A percentile compares a stretch with the other conserved stretches of the same genome.
These are phyloP conservation scores for Salvelinus fontinalis DNA, from an alignment of 2,113 vertebrate genomes.

Conservation along the genomic window DNA sequence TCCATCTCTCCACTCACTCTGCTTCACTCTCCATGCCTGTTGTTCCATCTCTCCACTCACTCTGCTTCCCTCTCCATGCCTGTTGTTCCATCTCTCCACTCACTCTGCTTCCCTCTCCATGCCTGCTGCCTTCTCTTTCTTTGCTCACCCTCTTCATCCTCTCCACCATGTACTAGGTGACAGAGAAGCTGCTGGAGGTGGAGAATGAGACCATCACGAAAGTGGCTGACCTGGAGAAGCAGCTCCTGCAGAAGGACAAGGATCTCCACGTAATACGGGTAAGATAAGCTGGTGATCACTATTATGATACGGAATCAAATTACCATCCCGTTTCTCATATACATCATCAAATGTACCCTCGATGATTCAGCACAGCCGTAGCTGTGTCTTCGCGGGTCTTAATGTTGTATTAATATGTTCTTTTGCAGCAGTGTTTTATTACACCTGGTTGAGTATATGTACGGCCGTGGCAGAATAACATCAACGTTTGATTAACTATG, in stretches of 20 bases:
- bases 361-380: too few species aligned
- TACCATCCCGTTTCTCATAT: not conserved
- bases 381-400: not conserved
- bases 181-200: slow-evolving; percentile 92
- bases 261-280: slow-evolving; percentile 88
- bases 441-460: too few species aligned
- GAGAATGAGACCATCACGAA: slow-evolving; percentile 98
- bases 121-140: not conserved
- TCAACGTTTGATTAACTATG: not conserved
- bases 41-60: slow-evolving; percentile 14
- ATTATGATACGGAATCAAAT: too few species aligned
- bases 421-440: slow-evolving; percentile 18
- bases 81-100: slow-evolving; percentile 13
- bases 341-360: not conserved
- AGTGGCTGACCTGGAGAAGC: slow-evolving; percentile 93
- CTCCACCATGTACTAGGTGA: slow-evolving; percentile 70
- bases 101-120: not conserved
- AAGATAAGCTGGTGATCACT: slow-evolving; percentile 53
- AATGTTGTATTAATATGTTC: not conserved
- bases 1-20: too few species aligned
- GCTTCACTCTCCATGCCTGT: too few species aligned
- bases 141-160: slow-evolving; percentile 8
- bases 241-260: slow-evolving; percentile 90
- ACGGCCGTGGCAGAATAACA: too few species aligned
- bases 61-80: not conserved